Conservation (phyloP, 2,888 invertebrate species). For the Junonia oenone region DNA sequence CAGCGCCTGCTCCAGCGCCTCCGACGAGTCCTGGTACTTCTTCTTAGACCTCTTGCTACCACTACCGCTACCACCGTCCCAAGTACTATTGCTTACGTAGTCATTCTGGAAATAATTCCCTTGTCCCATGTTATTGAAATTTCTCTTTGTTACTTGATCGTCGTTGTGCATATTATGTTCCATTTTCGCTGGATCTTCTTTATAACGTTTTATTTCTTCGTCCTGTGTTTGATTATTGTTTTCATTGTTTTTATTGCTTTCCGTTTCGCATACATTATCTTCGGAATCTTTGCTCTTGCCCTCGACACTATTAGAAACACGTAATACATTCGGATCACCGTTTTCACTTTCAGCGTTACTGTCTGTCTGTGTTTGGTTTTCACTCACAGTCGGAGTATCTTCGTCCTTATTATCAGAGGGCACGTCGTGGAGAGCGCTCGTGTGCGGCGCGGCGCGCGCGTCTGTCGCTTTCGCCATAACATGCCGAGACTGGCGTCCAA, state of each 20-base stretch:
- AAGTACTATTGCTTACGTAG: background rate
- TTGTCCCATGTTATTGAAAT: background rate
- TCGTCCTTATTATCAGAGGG: background rate
- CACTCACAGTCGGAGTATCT: background rate
- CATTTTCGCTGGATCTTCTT: background rate
- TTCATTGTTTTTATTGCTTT: background rate
- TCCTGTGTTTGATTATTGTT: background rate
- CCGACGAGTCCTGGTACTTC: constrained; percentile 24
- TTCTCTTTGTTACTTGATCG: background rate
- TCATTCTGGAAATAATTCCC: background rate
- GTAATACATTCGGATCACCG: background rate
- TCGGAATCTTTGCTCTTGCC: background rate
- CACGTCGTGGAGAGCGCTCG: background rate
- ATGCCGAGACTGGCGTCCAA: constrained; percentile 8
- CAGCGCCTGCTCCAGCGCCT: constrained; percentile 54
- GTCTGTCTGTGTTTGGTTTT: background rate
- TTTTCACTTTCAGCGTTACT: background rate
- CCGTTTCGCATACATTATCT: background rate
- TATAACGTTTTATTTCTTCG: background rate
- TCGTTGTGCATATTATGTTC: too few species aligned
- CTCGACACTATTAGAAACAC: background rate
- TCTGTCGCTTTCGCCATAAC: constrained; percentile 5
- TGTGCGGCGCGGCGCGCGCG: background rate
- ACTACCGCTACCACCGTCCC: background rate
- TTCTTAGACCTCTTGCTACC: background rate